Percentiles rank a stretch among this genome's conserved stretches.
Evolutionary conservation across 2,888 invertebrate genomes (phyloP).

Genomic region (Branchipolynoe longqiensis): DNA sequence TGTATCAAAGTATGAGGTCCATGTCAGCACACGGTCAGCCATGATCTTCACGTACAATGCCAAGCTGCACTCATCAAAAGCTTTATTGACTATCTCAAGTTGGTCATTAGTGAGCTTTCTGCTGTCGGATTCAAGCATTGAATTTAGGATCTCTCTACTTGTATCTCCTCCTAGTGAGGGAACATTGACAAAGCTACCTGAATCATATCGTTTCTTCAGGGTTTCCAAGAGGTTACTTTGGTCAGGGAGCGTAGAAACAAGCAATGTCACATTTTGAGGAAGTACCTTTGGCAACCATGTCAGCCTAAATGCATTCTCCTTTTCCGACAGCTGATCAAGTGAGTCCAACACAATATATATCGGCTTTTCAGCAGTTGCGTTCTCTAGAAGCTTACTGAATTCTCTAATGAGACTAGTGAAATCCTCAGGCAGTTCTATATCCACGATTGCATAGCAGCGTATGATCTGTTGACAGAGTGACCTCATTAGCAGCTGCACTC

Average conservation of each 20-base stretch:
- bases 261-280: constrained; percentile 73
- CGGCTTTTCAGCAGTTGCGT: constrained; percentile 72
- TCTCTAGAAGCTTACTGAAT: constrained; percentile 70
- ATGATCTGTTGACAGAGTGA: constrained; percentile 75
- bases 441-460: constrained; percentile 61
- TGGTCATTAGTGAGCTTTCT: constrained; percentile 66
- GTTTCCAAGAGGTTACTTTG: constrained; percentile 82
- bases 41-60: constrained; percentile 74
- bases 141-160: constrained; percentile 42
- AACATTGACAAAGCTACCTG: constrained; percentile 90
- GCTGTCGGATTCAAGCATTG: constrained; percentile 87
- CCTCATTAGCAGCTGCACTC: constrained; percentile 70
- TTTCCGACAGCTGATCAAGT: constrained; percentile 71
- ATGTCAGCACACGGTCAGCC: constrained; percentile 71
- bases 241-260: constrained; percentile 73
- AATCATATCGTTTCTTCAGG: constrained; percentile 92
- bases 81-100: constrained; percentile 70
- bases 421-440: constrained; percentile 68
- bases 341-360: constrained; percentile 75
- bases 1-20: constrained; percentile 71
- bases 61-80: constrained; percentile 69
- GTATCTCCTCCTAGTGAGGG: constrained; percentile 45
- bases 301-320: constrained; percentile 72
- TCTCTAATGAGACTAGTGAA: constrained; percentile 70
- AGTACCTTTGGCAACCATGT: constrained; percentile 75